Evolutionary conservation across 2,797 vertebrate genomes (phyloP).

Genomic region (Gobionotothen gibberifrons): DNA sequence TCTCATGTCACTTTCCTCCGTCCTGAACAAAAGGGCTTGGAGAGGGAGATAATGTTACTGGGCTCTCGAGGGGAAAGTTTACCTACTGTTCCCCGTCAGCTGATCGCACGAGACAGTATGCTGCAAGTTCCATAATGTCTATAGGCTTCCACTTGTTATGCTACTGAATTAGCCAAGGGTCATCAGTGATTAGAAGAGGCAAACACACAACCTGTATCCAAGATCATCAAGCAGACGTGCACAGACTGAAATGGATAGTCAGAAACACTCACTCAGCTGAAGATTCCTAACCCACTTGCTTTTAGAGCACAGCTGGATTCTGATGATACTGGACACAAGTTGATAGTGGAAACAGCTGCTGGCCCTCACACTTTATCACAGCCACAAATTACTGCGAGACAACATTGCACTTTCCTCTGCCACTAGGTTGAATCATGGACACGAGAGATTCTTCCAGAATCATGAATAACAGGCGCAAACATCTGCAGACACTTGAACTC

Average conservation of each 20-base stretch:
- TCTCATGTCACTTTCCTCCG: slow-evolving; percentile 51
- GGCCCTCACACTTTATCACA: slow-evolving; percentile 33
- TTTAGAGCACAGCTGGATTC: slow-evolving; percentile 59
- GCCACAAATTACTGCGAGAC: slow-evolving; percentile 41
- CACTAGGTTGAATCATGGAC: slow-evolving; percentile 36
- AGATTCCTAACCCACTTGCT: slow-evolving; percentile 36
- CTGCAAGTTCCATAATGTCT: slow-evolving; percentile 50
- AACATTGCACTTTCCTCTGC: slow-evolving; percentile 37
- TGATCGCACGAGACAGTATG: slow-evolving; percentile 59
- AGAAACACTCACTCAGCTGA: slow-evolving; percentile 22
- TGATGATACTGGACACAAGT: slow-evolving; percentile 39
- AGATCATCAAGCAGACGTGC: slow-evolving; percentile 39
- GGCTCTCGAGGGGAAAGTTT: slow-evolving; percentile 73
- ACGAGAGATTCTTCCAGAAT: slow-evolving; percentile 31
- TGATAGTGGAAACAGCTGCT: slow-evolving; percentile 34
- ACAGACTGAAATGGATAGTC: slow-evolving; percentile 9
- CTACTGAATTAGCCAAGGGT: slow-evolving; percentile 63
- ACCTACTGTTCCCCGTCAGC: slow-evolving; percentile 67
- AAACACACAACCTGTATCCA: slow-evolving; percentile 16
- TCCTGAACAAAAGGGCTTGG: slow-evolving; percentile 63
- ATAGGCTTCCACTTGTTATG: slow-evolving; percentile 53
- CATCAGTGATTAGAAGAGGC: slow-evolving; percentile 26
- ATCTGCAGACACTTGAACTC: slow-evolving; percentile 35
- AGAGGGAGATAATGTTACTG: slow-evolving; percentile 67
- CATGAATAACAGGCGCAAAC: slow-evolving; percentile 8